Base-by-base conservation (phyloP, 2,888 invertebrate species). In the Hirtodrosophila trivittata region DNA sequence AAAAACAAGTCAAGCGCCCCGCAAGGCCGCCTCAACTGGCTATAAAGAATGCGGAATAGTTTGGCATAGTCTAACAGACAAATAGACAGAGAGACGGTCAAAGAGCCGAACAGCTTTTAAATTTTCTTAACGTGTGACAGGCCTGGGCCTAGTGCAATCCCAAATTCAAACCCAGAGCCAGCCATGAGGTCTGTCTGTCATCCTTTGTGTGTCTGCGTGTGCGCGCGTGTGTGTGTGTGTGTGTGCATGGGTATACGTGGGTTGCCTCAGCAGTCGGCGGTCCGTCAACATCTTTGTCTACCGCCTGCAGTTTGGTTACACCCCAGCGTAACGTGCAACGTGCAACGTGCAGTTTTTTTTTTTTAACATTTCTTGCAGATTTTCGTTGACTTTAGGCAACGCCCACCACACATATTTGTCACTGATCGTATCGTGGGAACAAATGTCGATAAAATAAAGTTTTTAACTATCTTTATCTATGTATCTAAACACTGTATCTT, bases 21-120 rank as follows among this genome's bases (percentile, higher is more conserved):
- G 66, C 63, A 52, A 62, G 71, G 64, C 70, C 41, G 58, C n/a
- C 10, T 38, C 57, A 45, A 45, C 66, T 16, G 25, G 32, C 52
- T 43, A 42, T 35, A 38, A 81, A 75, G 86, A 82, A 85, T 80
- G 83, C 80, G 86, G 86, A 80, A 82, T 75, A 63, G 64, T 72
- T 75, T 50, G 81, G 41, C 73, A 60, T 47, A 72, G 60, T 56
- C 55, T 41, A 47, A 28, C 64, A 43, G 59, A 28, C 47, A 10
- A 32, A 10, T 45, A 18, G 43, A n/a, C 38, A 46, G 38, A 10
- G 51, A 26, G 43, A 8, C 38, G 37, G 32, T 3, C 46, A 30
- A 26, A 21, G 38, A 41, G 42, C 50, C 58, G 32, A 46, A 56
- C 62, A 51, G 56, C 75, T 75, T 77, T 72, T 57, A 21, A 50